Evolutionary conservation across 2,113 vertebrate genomes (phyloP).

Genomic region (Malurus cyaneus): DNA sequence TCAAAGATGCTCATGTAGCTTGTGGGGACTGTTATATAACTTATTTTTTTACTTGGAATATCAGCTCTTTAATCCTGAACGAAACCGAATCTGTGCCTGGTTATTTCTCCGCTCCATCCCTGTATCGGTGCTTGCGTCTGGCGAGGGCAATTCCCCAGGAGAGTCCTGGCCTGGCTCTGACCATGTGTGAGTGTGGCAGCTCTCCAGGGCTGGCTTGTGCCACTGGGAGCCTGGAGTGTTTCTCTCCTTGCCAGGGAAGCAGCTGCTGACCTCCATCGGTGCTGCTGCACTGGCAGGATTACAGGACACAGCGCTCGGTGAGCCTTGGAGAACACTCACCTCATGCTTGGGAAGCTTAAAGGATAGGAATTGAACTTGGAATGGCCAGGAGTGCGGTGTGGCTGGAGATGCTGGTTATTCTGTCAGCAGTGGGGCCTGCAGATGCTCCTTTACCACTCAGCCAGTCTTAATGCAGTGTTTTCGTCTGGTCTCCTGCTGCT

Average conservation of each 20-base stretch:
- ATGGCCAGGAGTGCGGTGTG: not conserved
- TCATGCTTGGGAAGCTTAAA: not conserved
- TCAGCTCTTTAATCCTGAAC: not conserved
- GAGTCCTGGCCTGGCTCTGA: not conserved
- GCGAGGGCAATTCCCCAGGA: not conserved
- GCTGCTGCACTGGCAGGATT: accelerated
- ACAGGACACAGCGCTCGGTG: not conserved
- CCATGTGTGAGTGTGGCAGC: not conserved
- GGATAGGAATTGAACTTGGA: not conserved
- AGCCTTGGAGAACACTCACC: not conserved
- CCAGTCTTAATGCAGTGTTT: not conserved
- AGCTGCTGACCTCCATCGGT: accelerated
- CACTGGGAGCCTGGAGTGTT: accelerated
- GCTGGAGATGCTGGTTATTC: accelerated
- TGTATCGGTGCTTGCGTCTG: not conserved
- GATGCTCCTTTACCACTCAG: accelerated
- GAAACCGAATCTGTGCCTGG: not conserved
- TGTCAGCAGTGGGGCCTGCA: not conserved
- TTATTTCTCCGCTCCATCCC: not conserved
- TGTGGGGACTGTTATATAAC: slow-evolving; percentile 23
- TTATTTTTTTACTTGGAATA: not conserved
- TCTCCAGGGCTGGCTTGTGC: accelerated
- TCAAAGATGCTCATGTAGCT: not conserved
- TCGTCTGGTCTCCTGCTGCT: not conserved
- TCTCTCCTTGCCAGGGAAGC: not conserved